These are phyloP conservation scores for Ianthella basta DNA, from an alignment of 37 sponge, comb jelly and placozoan genomes.

Conservation along the genomic window DNA sequence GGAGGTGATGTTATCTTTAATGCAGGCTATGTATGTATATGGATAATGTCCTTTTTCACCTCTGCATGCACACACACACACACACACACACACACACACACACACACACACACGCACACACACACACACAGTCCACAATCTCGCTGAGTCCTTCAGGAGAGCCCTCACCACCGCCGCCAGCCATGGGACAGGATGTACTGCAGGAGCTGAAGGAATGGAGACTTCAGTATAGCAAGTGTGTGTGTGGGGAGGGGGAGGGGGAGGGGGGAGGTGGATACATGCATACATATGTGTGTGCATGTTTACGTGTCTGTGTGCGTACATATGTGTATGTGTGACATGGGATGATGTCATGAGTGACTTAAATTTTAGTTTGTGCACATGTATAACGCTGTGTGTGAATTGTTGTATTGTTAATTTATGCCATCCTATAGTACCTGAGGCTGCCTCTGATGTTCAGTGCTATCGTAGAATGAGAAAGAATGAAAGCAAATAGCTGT, in stretches of 20 bases:
- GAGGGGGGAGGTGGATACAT: no score
- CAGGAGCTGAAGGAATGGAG: constrained; percentile 16
- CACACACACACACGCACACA: no score
- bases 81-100: no score
- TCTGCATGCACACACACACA: not conserved
- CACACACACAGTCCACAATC: no score
- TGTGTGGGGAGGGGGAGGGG: no score
- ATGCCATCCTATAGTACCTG: no score
- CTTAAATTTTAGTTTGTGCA: constrained; percentile 3
- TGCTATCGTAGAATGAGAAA: no score
- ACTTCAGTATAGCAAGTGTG: constrained; percentile 8
- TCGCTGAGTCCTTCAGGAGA: no score
- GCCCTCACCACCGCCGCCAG: not conserved
- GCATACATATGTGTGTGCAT: not conserved
- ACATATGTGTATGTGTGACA: not conserved
- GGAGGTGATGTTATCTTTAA: not conserved
- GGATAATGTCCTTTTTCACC: not conserved
- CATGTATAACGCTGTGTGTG: not conserved
- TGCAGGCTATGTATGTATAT: not conserved
- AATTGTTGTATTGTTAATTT: not conserved
- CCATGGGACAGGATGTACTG: not conserved
- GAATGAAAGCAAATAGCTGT: no score
- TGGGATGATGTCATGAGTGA: no score
- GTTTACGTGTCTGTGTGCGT: not conserved
- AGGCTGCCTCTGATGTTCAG: no score